Percentiles rank a stretch among this genome's conserved stretches.
These are phyloP conservation scores for Rugalucina vietnamica DNA, from an alignment of 2,888 invertebrate genomes.

Conservation along the genomic window DNA sequence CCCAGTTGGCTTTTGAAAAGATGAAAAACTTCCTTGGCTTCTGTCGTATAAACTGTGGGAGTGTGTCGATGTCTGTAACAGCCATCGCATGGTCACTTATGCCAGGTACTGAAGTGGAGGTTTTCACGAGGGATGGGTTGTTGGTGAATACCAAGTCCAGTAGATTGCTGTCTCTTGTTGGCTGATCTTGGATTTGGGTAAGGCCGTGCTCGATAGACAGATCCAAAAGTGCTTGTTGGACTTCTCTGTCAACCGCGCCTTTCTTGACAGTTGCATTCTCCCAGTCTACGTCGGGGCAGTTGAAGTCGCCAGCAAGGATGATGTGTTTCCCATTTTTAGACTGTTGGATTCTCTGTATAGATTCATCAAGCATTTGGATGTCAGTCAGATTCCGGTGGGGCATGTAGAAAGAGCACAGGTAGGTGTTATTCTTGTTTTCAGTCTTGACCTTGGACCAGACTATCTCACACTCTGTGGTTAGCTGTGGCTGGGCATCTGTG, in stretches of 20 bases:
- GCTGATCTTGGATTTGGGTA: background rate
- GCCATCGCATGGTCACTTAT: background rate
- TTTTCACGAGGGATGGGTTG: background rate
- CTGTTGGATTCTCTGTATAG: background rate
- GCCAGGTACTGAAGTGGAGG: background rate
- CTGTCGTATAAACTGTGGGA: background rate
- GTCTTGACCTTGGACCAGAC: slow-evolving; percentile 32
- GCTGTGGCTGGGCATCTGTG: slow-evolving; percentile 21
- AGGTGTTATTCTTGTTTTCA: background rate
- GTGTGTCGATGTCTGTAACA: background rate
- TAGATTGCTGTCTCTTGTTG: background rate
- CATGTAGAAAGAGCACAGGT: background rate
- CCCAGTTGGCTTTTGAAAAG: background rate
- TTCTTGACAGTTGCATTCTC: too few species aligned
- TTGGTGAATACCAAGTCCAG: background rate
- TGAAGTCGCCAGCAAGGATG: background rate
- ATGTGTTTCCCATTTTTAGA: background rate
- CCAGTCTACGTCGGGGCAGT: background rate
- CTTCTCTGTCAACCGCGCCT: background rate
- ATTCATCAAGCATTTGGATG: background rate
- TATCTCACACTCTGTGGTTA: slow-evolving; percentile 40
- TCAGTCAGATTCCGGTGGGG: background rate
- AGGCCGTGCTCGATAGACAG: background rate
- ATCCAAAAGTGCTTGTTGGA: background rate
- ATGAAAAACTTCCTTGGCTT: background rate